Base-by-base conservation (phyloP, 2,888 invertebrate genomes). In the Atrina japonica region DNA sequence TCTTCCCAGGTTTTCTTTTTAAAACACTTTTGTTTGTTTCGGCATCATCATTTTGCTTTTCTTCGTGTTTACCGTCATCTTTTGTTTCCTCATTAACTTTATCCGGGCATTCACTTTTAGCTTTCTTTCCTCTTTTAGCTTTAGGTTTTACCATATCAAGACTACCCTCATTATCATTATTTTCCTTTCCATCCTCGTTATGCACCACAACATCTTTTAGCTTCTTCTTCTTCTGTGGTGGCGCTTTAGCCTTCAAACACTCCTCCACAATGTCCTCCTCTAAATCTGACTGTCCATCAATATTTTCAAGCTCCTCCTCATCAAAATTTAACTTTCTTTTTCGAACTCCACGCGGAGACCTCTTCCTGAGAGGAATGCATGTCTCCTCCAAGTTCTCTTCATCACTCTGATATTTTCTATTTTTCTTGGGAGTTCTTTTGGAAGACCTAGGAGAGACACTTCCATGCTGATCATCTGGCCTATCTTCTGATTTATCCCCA, bases 21-120 rank as follows among this genome's bases (percentile, higher is more conserved):
- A 45, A 30, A 18, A 43, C 45, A 55, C 29, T 16, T 74, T 68
- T 71, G 18, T 56, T 45, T 58, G 59, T 64, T 16, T 61, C 18
- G 27, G n/a, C 41, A 9, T 18, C 45, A 29, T 58, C 63, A 41
- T 41, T 18, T 43, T 29, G 35, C 43, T 67, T 66, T n/a, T 52
- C 58, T 63, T 73, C 77, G 64, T 75, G 70, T 60, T 73, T 70
- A 60, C 67, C 70, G 18, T 71, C 52, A 35, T 74, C 72, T 55
- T 70, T 59, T 64, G 66, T 68, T 56, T 73, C 73, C 49, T 65
- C 58, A 60, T 72, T 47, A 18, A 41, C 49, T 50, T 68, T 61
- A 18, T 58, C 25, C n/a, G 67, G 58, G 53, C 72, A 72, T 60
- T 71, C 71, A 41, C 52, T 63, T 73, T 70, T 71, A 25, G 35